Evolutionary conservation across 2,113 vertebrate genomes (phyloP), one percentile per base, ranked within the genome.

Genomic region (Ameiurus melas): DNA sequence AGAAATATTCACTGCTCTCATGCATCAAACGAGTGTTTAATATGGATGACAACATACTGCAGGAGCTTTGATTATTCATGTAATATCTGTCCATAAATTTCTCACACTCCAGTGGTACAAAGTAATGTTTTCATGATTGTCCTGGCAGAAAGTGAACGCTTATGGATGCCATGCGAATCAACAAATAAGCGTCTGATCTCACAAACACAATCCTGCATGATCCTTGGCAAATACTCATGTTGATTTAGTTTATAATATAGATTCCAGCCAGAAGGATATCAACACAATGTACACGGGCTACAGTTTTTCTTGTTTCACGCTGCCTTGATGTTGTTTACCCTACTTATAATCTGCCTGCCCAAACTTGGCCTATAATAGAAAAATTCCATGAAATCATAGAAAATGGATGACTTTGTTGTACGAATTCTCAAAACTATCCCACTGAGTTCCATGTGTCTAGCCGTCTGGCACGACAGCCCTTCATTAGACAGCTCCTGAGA

Each of bases 401-500:
- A 83, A 83, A 83, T 43, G 57, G 57, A 62, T 62, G 57, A 83
- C 62, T 83, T 39, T 83, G 58, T 62, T 25, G 60, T 57, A 86
- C 58, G 86, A 57, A 66, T 57, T 57, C 5, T 30, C 25, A 30
- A 71, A 79, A 79, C 75, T 33, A 19, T 53, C 87, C 86, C 90
- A 85, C 68, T 36, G 86, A 75, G 84, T 75, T 87, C 86, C 78
- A 51, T 75, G 70, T 85, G 68, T 87, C 66, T 51, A 57, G 58
- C 70, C 22, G 47, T 85, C 88, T 86, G 77, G 86, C 86, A 57
- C 39, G 58, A 39, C 83, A 85, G 62, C 78, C 85, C 90, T 87
- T 89, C 86, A 89, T 91, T 89, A 89, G 85, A 83, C 85, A 89
- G 83, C 90, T 83, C 83, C 83, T 70, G 83, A 84, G 87, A 85